Conservation (phyloP, 2,113 vertebrate species). For the Sturnira hondurensis region DNA sequence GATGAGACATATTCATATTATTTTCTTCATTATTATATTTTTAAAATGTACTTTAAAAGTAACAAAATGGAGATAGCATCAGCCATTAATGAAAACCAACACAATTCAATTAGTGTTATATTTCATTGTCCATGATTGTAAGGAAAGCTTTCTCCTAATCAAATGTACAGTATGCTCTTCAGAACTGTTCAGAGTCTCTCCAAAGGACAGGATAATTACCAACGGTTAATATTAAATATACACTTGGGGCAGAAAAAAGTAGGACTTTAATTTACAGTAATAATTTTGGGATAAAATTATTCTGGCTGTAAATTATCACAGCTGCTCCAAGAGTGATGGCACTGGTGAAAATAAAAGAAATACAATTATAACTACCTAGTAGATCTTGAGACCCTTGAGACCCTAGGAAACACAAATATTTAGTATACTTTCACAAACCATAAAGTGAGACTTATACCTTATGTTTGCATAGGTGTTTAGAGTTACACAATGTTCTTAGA, state of each 20-base stretch:
- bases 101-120: neutral
- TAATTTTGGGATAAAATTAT: conserved; percentile 82
- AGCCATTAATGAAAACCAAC: neutral
- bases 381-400: conserved; percentile 53
- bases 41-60: neutral
- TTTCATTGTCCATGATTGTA: conserved; percentile 16
- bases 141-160: conserved; percentile 25
- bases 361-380: conserved; percentile 68
- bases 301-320: conserved; percentile 81
- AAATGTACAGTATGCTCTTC: conserved; percentile 42
- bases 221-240: conserved; percentile 82
- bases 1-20: neutral
- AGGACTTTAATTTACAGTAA: conserved; percentile 80
- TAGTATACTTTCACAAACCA: neutral
- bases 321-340: conserved; percentile 79
- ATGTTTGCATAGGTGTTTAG: neutral
- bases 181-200: conserved; percentile 38
- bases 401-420: conserved; percentile 41
- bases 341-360: conserved; percentile 78
- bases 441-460: conserved; percentile 16
- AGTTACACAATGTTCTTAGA: neutral
- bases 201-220: conserved; percentile 78
- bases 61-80: neutral
- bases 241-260: conserved; percentile 76
- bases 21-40: neutral